Evolutionary conservation across 2,888 invertebrate species (phyloP).

Genomic region (Cephus nigrinus): DNA sequence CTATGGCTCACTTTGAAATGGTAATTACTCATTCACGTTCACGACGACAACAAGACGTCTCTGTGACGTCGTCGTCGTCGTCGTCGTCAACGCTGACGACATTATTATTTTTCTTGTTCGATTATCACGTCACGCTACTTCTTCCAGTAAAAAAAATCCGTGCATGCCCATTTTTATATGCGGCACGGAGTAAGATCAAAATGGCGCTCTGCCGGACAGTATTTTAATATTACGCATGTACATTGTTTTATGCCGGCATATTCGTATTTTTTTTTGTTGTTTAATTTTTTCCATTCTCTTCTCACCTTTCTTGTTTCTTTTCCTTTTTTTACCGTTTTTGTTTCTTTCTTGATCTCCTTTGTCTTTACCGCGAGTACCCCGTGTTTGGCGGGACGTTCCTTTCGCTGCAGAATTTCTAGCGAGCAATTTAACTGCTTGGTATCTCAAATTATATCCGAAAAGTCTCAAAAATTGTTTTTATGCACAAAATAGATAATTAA

Average conservation of each 20-base stretch:
- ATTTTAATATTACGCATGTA: slow-evolving; percentile 49
- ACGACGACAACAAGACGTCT: no score
- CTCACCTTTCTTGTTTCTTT: slow-evolving; percentile 35
- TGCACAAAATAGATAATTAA: no score
- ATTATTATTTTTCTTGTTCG: not conserved
- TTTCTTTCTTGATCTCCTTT: slow-evolving; percentile 34
- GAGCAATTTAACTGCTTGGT: no score
- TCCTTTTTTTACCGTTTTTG: slow-evolving; percentile 32
- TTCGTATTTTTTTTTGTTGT: slow-evolving; percentile 46
- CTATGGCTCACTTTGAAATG: slow-evolving; percentile 62
- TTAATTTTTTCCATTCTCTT: slow-evolving; percentile 36
- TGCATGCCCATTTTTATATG: slow-evolving; percentile 2
- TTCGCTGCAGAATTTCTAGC: no score
- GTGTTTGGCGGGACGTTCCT: no score
- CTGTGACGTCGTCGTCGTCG: no score
- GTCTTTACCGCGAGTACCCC: slow-evolving; percentile 11
- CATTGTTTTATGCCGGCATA: slow-evolving; percentile 63
- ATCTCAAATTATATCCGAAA: no score
- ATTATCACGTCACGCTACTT: not conserved
- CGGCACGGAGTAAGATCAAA: not conserved
- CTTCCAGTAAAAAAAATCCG: not conserved
- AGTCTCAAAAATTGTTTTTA: no score
- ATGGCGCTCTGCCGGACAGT: not conserved
- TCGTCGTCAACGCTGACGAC: no score
- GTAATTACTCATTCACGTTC: slow-evolving; percentile 47